Evolutionary conservation across 1,140 invertebrate genomes (phyloP), one percentile per base, ranked within the genome.

Genomic region (Whitmania pigra): DNA sequence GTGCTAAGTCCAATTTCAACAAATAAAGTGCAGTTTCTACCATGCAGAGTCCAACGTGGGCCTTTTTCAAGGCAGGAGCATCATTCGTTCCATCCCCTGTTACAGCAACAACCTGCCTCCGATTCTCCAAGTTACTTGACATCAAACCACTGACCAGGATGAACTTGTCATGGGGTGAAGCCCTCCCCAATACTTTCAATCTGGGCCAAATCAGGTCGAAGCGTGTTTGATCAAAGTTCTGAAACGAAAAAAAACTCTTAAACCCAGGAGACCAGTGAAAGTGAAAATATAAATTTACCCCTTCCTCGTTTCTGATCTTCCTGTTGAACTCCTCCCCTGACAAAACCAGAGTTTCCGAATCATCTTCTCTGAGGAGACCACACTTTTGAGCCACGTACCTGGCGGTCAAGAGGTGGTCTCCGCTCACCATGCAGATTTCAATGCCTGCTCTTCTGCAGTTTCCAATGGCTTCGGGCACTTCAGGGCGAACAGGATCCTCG

Each of bases 401-500:
- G 18, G 90, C 89, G 0, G 90, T 92, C 20, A 88, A 85, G 1
- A 89, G 89, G 80, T 92, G 90, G 82, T 91, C 90, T 18, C 89
- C 89, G 0, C 89, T 91, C 27, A 82, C 81, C 79, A 80, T 80
- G 27, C 76, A 77, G 15, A 80, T 75, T 85, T 97, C 97, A 79
- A 98, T 97, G 85, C 95, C 95, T 82, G 95, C 95, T 78, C 93
- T 95, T 79, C 94, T 88, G 83, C 95, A 99, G 83, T 98, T 97
- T 79, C 93, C 93, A n/a, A 98, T 94, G 77, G 95, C 95, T 83
- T 97, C 94, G 40, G 85, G 85, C 71, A 97, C 90, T 86, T 98
- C 95, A 22, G 92, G 89, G 81, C 95, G 86, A 55, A 98, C 94
- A 29, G 95, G 95, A 86, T 98, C 95, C 85, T 99, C 95, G 82